Evolutionary conservation across 1,140 invertebrate genomes (phyloP), one percentile per base, ranked within the genome.

Genomic region (Chymomyza costata): DNA sequence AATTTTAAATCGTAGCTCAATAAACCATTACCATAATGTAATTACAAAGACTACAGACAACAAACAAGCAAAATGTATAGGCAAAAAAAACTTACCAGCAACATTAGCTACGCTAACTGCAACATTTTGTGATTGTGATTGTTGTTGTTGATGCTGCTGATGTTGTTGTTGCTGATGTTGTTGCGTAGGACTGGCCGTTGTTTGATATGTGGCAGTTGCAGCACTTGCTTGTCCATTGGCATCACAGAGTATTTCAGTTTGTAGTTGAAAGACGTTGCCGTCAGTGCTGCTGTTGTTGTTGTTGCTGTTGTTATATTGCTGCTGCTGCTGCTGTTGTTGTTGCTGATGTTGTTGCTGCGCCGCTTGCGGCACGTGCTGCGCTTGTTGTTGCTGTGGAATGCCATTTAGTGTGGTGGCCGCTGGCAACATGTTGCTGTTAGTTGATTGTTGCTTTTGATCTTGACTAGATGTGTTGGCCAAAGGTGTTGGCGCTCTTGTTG

Each of bases 401-500:
- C 82, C 82, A 40, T 82, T 84, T 14, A 84, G 60, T 47, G 82
- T 84, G 19, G 65, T 78, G 44, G 76, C 82, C 30, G 82, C 71
- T 34, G 82, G 82, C 65, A 84, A 71, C 82, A 84, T 84, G 35
- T 68, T 84, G 55, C 65, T 62, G 48, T 60, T 50, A 44, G 63
- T 69, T 52, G 48, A 30, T 46, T 61, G 63, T 50, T 65, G 67
- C 50, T 69, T 38, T 34, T 67, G 59, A 38, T 61, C 45, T 46
- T 71, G 69, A 73, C 69, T 73, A 73, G 69, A 74, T 34, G 65
- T 44, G 30, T 48, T 45, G 40, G 86, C 51, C 34, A 78, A 59
- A 11, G 88, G 86, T 7, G 87, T 86, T 5, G 84, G 86, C 87
- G 87, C 87, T 16, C 84, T 15, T 53, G 14, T 10, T 39, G 52